phyloP scores from a whole-genome alignment of 2,113 vertebrate species.

The Tursiops truncatus region DNA sequence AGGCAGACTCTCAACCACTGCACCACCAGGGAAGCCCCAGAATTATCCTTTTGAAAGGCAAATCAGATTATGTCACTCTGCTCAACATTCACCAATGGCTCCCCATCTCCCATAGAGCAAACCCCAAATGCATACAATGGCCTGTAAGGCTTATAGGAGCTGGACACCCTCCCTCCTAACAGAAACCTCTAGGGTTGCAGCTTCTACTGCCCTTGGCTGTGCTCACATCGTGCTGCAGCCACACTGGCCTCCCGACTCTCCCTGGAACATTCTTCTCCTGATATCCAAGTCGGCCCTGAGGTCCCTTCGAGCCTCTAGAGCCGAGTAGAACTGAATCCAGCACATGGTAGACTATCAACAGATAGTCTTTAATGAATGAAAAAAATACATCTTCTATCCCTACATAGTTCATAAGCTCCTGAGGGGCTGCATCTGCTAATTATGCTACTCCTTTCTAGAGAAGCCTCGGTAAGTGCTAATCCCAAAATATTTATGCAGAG shows the following conservation, averaged over 20 bases:
- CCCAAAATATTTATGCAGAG: not conserved
- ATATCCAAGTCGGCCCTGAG: not conserved
- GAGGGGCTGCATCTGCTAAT: not conserved
- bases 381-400: not conserved
- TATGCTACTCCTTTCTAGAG: not conserved
- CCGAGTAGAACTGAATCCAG: not conserved
- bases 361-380: not conserved
- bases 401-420: not conserved
- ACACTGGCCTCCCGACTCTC: not conserved
- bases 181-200: not conserved
- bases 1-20: too few relatives aligned
- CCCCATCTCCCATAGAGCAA: not conserved
- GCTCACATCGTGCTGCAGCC: too few relatives aligned
- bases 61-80: not conserved
- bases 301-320: not conserved
- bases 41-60: not conserved
- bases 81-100: not conserved
- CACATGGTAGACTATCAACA: not conserved
- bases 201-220: not conserved
- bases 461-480: not conserved
- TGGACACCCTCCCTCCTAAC: not conserved
- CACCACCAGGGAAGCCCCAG: too few relatives aligned
- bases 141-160: not conserved
- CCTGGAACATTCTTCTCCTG: not conserved
- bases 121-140: not conserved